Percentiles rank a stretch among this genome's conserved stretches.
phyloP scores from a whole-genome alignment of 2,888 invertebrate genomes.

The Chironomus riparius region DNA sequence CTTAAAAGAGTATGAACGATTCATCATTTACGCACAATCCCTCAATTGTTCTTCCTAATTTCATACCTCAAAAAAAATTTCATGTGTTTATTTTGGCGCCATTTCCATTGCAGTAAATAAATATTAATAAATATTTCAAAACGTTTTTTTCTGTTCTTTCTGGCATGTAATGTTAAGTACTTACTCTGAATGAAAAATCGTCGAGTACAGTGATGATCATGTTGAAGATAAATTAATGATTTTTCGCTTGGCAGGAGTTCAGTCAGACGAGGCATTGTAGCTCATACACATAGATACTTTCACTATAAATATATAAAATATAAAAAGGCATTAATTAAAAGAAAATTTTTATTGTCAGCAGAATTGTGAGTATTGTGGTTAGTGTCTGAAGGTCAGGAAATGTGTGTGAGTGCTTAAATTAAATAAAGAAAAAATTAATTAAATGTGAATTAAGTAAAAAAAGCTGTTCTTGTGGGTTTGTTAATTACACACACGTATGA shows the following conservation, averaged over 20 bases:
- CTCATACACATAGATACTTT: neutral
- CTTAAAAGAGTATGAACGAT: too few species aligned
- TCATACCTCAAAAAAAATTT: neutral
- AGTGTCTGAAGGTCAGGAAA: neutral
- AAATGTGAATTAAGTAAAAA: too few species aligned
- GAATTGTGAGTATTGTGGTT: neutral
- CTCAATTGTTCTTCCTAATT: too few species aligned
- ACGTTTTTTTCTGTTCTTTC: neutral
- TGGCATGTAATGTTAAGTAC: too few species aligned
- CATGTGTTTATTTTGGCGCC: slow-evolving; percentile 22
- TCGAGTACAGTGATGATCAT: neutral
- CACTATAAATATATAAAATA: neutral
- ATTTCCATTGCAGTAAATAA: neutral
- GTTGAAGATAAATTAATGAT: neutral
- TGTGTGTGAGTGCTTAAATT: too few species aligned
- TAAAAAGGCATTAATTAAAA: neutral
- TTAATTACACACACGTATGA: too few species aligned
- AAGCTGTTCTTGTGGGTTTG: too few species aligned
- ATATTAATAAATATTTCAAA: neutral
- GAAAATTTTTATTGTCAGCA: neutral
- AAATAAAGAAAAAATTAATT: too few species aligned
- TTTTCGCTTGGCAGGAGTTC: neutral
- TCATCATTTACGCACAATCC: too few species aligned
- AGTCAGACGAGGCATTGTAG: neutral
- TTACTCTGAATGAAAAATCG: too few species aligned